Evolutionary conservation across 2,113 vertebrate genomes (phyloP).

Genomic region (Amblyornis subalaris): DNA sequence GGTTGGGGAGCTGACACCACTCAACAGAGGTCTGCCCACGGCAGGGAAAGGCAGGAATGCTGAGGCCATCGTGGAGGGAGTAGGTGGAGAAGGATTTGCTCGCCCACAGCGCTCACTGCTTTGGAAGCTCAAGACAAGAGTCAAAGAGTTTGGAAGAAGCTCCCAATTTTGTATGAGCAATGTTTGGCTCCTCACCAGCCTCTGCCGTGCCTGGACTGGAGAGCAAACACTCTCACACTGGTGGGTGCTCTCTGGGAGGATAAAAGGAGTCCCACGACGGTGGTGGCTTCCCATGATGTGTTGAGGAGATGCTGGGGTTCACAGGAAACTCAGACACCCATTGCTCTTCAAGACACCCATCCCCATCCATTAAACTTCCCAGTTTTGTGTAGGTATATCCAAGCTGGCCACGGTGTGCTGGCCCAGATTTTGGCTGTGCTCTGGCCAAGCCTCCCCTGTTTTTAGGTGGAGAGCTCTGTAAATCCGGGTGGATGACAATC

Average conservation of each 20-base stretch:
- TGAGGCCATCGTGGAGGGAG: not conserved
- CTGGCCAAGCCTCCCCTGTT: not conserved
- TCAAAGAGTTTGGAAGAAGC: not conserved
- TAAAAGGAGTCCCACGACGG: rapidly evolving
- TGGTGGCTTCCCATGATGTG: not conserved
- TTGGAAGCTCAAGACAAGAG: not conserved
- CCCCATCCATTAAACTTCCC: not conserved
- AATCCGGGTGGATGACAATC: not conserved
- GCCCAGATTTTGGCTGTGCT: not conserved
- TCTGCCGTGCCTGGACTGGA: not conserved
- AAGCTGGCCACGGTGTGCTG: not conserved
- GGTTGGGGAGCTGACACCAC: not conserved
- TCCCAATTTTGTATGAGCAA: not conserved
- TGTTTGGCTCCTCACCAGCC: not conserved
- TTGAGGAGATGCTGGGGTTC: not conserved
- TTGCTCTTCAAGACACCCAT: not conserved
- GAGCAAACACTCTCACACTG: not conserved
- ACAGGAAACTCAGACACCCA: not conserved
- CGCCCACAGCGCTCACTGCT: rapidly evolving
- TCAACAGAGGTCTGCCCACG: not conserved
- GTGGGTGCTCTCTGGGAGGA: not conserved
- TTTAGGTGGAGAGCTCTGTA: rapidly evolving
- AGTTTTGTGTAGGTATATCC: rapidly evolving
- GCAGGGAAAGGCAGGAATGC: not conserved
- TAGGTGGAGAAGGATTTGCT: not conserved